Evolutionary conservation across 2,113 vertebrate genomes (phyloP), one percentile per base, ranked within the genome.

Genomic region (Cairina moschata): DNA sequence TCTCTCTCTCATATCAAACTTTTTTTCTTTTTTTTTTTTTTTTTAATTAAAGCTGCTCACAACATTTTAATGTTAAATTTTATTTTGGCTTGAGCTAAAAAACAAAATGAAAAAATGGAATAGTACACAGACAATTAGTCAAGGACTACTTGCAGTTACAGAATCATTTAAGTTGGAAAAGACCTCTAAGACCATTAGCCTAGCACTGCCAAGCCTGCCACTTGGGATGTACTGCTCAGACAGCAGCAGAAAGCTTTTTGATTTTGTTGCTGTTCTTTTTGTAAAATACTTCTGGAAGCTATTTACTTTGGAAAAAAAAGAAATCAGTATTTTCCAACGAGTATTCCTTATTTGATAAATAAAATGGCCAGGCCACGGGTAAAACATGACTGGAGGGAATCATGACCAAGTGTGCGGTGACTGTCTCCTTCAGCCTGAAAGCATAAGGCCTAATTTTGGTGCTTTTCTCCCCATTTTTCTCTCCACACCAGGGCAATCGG

Each of bases 401-500:
- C 28, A 16, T 2, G 26, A 55, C 21, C 62, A 36, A 8, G 2
- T 23, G 23, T 10, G 11, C 18, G 26, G 32, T 12, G 12, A 48
- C 32, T 0, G 0, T 29, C 56, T 46, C 67, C 32, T 82, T 44
- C 77, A 32, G 36, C 69, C 29, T 7, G 40, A 71, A 52, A 56
- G n/a, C 22, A 1, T 20, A 8, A 77, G 52, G 36, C 13, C 48
- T 73, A 8, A 86, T 1, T 3, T 5, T 2, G 50, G 29, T 26
- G n/a, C 29, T 52, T 67, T 21, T 87, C 75, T 76, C 11, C 38
- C 26, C 23, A 2, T 34, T 74, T 75, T 34, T 44, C 68, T 40
- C 22, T 15, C 65, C 11, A 69, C 13, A 0, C 54, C 89, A 99
- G 99, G 99, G 58, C 97, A 98, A 8, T 83, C 97, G 5, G 98